phyloP scores from a whole-genome alignment of 1,140 invertebrate genomes.

The Hylaeus anthracinus region DNA sequence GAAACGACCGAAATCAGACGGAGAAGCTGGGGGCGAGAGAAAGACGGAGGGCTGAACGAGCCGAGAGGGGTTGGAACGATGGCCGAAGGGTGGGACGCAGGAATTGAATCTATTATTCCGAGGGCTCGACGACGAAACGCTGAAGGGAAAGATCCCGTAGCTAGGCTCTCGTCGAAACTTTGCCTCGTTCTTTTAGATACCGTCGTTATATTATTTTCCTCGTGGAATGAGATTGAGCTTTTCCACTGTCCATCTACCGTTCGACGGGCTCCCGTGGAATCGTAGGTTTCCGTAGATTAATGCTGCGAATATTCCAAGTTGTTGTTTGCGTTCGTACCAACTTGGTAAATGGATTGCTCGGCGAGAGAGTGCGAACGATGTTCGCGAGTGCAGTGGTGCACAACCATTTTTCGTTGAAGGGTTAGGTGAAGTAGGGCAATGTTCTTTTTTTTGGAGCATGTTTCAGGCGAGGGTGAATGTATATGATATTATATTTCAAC shows the following conservation, averaged over 20 bases:
- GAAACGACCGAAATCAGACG: neutral
- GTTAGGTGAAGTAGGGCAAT: too few species aligned
- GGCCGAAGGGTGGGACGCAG: constrained; percentile 6
- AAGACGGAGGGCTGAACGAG: constrained; percentile 1
- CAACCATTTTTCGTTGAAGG: too few species aligned
- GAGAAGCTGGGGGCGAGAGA: neutral
- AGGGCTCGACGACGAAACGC: constrained; percentile 40
- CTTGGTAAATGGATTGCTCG: neutral
- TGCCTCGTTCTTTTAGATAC: constrained; percentile 36
- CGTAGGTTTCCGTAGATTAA: neutral
- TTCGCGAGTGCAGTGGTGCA: too few species aligned
- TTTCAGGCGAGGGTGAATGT: too few species aligned
- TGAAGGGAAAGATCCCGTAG: constrained; percentile 32
- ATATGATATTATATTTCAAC: too few species aligned
- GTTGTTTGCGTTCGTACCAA: neutral
- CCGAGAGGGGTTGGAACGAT: neutral
- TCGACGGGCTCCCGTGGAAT: neutral
- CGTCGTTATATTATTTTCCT: constrained; percentile 29
- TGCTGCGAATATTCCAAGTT: neutral
- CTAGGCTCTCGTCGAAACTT: constrained; percentile 40
- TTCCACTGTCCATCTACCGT: neutral
- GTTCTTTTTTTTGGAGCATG: too few species aligned
- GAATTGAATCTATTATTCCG: constrained; percentile 60
- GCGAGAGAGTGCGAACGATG: neutral
- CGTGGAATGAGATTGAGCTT: neutral